These are phyloP conservation scores for Seriola quinqueradiata DNA, from an alignment of 2,113 vertebrate species.

Conservation along the genomic window DNA sequence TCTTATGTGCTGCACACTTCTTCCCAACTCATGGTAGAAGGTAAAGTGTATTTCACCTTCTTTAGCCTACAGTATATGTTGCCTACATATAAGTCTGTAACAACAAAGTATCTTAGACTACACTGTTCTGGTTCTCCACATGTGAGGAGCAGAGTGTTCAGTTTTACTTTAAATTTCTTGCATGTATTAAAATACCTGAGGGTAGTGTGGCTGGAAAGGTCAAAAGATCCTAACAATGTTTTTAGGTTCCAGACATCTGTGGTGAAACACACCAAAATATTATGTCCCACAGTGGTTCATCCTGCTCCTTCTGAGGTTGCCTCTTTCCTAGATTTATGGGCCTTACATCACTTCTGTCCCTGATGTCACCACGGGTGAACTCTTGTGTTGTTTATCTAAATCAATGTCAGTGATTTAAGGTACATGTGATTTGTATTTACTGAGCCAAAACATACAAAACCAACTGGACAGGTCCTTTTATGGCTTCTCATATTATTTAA, in stretches of 20 bases:
- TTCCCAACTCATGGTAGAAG: neutral
- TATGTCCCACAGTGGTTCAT: conserved; percentile 9
- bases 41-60: conserved; percentile 2
- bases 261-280: conserved; percentile 24
- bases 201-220: neutral
- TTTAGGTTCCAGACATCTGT: neutral
- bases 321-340: neutral
- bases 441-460: conserved; percentile 18
- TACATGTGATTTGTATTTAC: conserved; percentile 32
- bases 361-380: neutral
- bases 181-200: neutral
- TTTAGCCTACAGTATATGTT: neutral
- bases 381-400: conserved; percentile 21
- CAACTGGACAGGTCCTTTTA: conserved; percentile 4
- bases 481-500: neutral
- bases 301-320: neutral
- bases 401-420: conserved; percentile 17
- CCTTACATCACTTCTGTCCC: neutral
- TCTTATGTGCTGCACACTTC: conserved; percentile 37
- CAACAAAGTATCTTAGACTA: neutral
- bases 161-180: neutral
- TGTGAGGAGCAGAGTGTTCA: neutral
- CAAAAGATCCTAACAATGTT: neutral
- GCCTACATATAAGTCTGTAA: neutral
- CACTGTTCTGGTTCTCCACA: neutral